Percentiles rank a stretch among this genome's conserved stretches.
Evolutionary conservation across 23 tunicate genomes (phyloP).

Genomic region (Botrylloides violaceus): DNA sequence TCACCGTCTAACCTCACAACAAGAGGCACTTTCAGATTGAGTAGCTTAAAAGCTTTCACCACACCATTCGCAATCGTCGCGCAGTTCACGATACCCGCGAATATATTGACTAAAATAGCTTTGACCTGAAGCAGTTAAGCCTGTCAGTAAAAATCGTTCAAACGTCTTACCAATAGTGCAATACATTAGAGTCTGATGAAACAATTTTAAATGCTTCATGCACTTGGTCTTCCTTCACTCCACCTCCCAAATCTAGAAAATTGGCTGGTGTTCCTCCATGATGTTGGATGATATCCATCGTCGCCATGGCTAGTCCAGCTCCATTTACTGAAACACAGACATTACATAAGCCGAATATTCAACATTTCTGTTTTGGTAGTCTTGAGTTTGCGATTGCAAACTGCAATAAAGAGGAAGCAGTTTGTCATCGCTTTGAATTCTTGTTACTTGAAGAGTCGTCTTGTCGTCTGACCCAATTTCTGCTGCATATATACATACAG

Average conservation of each 20-base stretch:
- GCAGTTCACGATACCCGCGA: slow-evolving; percentile 98
- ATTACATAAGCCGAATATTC: too few species aligned
- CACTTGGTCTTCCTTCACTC: slow-evolving; percentile 92
- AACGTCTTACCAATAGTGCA: not conserved
- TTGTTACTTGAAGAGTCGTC: too few species aligned
- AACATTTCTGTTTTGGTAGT: too few species aligned
- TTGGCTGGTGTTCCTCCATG: slow-evolving; percentile 91
- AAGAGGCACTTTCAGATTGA: slow-evolving; percentile 67
- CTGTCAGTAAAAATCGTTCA: too few species aligned
- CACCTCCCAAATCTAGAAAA: slow-evolving; percentile 96
- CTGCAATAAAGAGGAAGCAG: too few species aligned
- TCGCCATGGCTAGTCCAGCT: slow-evolving; percentile 99
- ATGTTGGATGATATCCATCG: slow-evolving; percentile 95
- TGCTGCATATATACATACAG: too few species aligned
- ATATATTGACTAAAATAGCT: slow-evolving; percentile 87
- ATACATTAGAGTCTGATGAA: slow-evolving; percentile 56
- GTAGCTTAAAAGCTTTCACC: slow-evolving; percentile 75
- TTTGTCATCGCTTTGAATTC: too few species aligned
- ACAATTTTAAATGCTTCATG: slow-evolving; percentile 89
- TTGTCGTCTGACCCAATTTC: too few species aligned
- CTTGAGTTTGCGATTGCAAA: too few species aligned
- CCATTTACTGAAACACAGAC: slow-evolving; percentile 89
- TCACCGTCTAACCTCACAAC: slow-evolving; percentile 92
- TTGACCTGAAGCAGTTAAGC: slow-evolving; percentile 33
- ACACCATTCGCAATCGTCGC: slow-evolving; percentile 89